Evolutionary conservation across 2,113 vertebrate genomes (phyloP).

Genomic region (Candoia aspera): DNA sequence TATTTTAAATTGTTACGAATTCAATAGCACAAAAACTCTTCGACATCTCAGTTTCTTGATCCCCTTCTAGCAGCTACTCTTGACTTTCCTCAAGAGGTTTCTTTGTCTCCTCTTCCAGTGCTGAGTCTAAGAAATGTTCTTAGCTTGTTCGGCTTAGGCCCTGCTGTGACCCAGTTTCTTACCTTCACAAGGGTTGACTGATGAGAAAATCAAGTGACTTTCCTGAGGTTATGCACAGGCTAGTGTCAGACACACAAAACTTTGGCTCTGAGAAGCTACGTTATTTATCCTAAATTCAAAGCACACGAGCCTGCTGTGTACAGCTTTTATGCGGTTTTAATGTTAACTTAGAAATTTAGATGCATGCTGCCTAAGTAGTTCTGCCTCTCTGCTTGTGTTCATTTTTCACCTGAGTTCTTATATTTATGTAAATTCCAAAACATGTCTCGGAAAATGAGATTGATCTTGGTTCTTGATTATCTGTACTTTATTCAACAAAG

Average conservation of each 20-base stretch:
- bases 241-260: conserved; percentile 39
- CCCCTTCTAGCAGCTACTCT: conserved; percentile 17
- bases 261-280: not conserved
- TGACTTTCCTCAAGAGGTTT: not conserved
- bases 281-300: conserved; percentile 33
- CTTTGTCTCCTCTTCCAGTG: not conserved
- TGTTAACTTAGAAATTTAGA: conserved; percentile 20
- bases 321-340: conserved; percentile 30
- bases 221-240: conserved; percentile 45
- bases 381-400: not conserved
- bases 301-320: conserved; percentile 35
- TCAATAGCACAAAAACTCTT: not conserved
- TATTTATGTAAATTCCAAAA: not conserved
- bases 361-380: conserved; percentile 7
- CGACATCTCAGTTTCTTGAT: fast-evolving
- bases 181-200: conserved; percentile 28
- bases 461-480: not conserved
- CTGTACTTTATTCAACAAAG: not conserved
- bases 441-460: not conserved
- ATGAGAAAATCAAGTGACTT: conserved; percentile 50
- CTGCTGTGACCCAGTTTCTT: conserved; percentile 30
- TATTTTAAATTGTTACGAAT: conserved; percentile 42
- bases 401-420: not conserved
- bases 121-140: conserved; percentile 45
- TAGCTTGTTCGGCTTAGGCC: not conserved